These are phyloP conservation scores for Melanaphis sacchari DNA, from an alignment of 1,140 invertebrate genomes.

Conservation along the genomic window DNA sequence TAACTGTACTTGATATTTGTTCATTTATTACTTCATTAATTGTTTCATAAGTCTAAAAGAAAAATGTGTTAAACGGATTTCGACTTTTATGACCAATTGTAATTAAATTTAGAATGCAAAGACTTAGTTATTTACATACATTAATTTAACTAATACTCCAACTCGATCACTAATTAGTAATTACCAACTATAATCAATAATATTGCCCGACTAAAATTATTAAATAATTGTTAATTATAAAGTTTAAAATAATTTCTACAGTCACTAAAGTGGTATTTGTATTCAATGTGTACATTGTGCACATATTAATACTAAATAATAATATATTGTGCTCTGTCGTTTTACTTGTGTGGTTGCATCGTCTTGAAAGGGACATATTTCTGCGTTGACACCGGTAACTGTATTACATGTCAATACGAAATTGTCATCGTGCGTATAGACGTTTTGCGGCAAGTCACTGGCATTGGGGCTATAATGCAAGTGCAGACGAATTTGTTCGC, in stretches of 20 bases:
- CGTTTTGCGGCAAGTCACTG: background rate
- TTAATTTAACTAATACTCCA: background rate
- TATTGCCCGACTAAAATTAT: background rate
- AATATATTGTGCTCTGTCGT: background rate
- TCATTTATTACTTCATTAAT: background rate
- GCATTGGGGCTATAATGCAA: conserved; percentile 18
- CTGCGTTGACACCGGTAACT: conserved; percentile 25
- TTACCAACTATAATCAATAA: background rate
- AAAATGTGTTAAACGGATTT: background rate
- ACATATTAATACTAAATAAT: background rate
- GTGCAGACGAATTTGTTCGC: background rate
- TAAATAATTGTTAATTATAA: background rate
- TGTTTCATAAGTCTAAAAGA: background rate
- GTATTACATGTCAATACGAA: conserved; percentile 38
- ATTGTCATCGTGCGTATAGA: background rate
- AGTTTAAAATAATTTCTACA: background rate
- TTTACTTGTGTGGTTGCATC: background rate
- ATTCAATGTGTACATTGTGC: no score
- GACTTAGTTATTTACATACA: background rate
- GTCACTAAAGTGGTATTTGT: background rate
- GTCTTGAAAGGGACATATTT: background rate
- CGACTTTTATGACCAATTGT: background rate
- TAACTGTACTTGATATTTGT: background rate
- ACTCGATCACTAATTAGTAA: no score
- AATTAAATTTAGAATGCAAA: background rate